phyloP scores from a whole-genome alignment of 35 echinoderm and acorn worm species.

The Apostichopus californicus region DNA sequence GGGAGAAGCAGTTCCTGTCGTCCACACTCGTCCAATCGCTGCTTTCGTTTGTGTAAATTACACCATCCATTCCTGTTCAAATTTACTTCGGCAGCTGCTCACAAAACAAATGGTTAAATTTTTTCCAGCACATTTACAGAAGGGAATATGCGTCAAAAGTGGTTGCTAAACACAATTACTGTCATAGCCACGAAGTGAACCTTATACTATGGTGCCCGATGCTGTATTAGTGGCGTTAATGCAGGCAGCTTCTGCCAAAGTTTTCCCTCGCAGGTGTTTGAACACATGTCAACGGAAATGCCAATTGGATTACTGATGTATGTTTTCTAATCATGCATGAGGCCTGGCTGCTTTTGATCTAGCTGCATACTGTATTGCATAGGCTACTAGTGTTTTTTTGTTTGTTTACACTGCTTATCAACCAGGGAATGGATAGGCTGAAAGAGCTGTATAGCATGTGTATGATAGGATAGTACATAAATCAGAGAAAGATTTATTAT shows the following conservation, averaged over 20 bases:
- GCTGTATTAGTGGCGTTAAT: neutral
- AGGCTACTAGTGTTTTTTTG: neutral
- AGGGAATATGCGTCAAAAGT: neutral
- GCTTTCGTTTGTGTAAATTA: neutral
- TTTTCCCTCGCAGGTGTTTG: constrained; percentile 12
- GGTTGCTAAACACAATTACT: constrained; percentile 1
- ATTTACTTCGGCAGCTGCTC: neutral
- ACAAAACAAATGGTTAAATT: neutral
- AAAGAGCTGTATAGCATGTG: too few relatives aligned
- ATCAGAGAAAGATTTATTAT: too few relatives aligned
- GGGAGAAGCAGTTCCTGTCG: neutral
- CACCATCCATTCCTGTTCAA: neutral
- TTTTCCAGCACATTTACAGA: neutral
- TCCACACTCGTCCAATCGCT: neutral
- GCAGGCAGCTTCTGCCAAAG: neutral
- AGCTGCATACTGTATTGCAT: neutral
- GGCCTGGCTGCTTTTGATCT: neutral
- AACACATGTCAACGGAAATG: neutral
- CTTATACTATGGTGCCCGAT: neutral
- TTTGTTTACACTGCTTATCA: neutral
- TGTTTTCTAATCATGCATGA: constrained; percentile 5
- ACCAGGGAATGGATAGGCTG: neutral
- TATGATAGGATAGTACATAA: too few relatives aligned
- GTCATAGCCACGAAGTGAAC: neutral
- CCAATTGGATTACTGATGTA: constrained; percentile 9